Percentiles rank a stretch among this genome's conserved stretches.
Conservation (phyloP, 2,113 vertebrate species). For the Lophura nycthemera region DNA sequence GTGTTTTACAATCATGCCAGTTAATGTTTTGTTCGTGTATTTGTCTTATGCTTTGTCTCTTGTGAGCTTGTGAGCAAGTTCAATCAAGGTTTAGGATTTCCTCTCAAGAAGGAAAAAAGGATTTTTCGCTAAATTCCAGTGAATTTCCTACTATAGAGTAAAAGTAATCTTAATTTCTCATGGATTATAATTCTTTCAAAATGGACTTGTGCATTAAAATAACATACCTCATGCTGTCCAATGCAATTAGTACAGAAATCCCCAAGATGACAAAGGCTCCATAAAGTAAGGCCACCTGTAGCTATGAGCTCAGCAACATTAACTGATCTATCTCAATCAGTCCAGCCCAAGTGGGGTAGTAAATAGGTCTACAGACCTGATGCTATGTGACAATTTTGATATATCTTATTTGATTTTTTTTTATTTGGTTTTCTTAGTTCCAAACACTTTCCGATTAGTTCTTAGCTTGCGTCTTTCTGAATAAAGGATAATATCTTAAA, state of each 20-base stretch:
- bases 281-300: not conserved
- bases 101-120: not conserved
- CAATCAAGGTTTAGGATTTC: not conserved
- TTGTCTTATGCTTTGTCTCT: not conserved
- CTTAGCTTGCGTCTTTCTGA: not conserved
- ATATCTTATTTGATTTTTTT: not conserved
- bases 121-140: not conserved
- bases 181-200: not conserved
- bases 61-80: not conserved
- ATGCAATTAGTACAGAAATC: not conserved
- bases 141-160: not conserved
- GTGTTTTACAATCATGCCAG: not conserved
- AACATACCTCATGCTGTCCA: not conserved
- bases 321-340: not conserved
- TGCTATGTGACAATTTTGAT: not conserved
- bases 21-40: not conserved
- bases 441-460: not conserved
- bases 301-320: not conserved
- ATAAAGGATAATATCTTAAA: not conserved
- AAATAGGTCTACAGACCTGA: not conserved
- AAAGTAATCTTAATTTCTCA: not conserved
- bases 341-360: not conserved
- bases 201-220: not conserved
- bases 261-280: not conserved
- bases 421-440: not conserved